These are phyloP conservation scores for Plagiodera versicolora DNA, from an alignment of 2,888 invertebrate genomes.

Conservation along the genomic window DNA sequence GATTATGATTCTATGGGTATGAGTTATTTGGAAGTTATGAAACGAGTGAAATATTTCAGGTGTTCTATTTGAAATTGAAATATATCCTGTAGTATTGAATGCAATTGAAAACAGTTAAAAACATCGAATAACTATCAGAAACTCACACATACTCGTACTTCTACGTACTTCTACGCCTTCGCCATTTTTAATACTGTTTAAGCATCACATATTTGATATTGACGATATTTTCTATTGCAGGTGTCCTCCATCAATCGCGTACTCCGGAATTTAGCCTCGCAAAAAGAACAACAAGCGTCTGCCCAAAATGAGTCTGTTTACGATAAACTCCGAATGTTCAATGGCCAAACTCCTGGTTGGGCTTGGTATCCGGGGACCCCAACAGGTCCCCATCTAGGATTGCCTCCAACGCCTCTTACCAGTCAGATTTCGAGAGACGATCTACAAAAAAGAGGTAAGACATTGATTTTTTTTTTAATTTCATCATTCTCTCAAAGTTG, in stretches of 20 bases:
- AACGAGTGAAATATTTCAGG: no score
- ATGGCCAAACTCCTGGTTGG: constrained; percentile 85
- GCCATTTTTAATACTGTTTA: no score
- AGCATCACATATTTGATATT: background rate
- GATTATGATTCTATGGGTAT: no score
- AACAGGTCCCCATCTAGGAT: constrained; percentile 67
- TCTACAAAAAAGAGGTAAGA: constrained; percentile 75
- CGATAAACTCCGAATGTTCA: constrained; percentile 93
- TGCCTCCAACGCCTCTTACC: constrained; percentile 59
- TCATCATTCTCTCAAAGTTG: no score
- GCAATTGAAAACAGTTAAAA: no score
- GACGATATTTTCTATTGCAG: constrained; percentile 59
- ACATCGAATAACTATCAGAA: no score
- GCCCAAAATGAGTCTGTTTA: constrained; percentile 88
- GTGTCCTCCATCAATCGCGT: constrained; percentile 98
- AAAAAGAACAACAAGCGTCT: constrained; percentile 89
- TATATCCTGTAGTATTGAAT: no score
- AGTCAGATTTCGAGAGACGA: constrained; percentile 67
- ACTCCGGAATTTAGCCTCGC: constrained; percentile 91
- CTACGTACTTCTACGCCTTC: no score
- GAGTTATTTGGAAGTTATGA: no score
- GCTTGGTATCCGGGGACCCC: constrained; percentile 86
- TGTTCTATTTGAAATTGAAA: no score
- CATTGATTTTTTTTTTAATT: no score
- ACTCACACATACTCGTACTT: no score